Evolutionary conservation across 2,113 vertebrate species (phyloP).

Genomic region (Tetrao urogallus): DNA sequence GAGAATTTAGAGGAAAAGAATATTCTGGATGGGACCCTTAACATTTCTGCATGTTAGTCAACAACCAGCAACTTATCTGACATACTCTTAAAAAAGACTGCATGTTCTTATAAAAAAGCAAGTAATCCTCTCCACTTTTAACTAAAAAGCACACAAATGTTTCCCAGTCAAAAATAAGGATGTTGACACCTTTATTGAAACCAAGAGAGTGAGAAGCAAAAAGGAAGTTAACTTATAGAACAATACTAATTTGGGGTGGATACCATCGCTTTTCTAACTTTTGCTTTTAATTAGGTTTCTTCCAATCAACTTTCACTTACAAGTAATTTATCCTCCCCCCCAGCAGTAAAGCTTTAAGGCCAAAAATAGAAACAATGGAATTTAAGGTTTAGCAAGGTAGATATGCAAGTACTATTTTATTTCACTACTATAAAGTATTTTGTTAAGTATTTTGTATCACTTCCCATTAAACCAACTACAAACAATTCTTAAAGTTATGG

Average conservation of each 20-base stretch:
- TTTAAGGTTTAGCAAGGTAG: background rate
- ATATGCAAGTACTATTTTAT: background rate
- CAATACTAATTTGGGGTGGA: background rate
- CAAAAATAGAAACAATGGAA: background rate
- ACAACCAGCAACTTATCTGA: background rate
- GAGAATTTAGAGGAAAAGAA: background rate
- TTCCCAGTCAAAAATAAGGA: background rate
- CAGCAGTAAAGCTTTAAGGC: background rate
- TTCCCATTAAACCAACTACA: conserved; percentile 66
- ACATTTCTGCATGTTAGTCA: background rate
- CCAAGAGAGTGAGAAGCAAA: background rate
- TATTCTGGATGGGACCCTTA: background rate
- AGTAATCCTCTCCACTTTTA: background rate
- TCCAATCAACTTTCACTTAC: background rate
- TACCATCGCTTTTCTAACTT: background rate
- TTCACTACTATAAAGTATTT: background rate
- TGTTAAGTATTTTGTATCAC: conserved; percentile 50
- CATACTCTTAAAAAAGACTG: background rate
- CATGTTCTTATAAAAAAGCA: background rate
- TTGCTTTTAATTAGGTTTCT: background rate
- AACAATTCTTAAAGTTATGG: conserved; percentile 60
- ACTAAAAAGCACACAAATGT: background rate
- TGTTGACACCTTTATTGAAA: background rate
- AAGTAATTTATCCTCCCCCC: background rate
- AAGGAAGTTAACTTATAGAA: background rate